Percentiles rank a stretch among this genome's conserved stretches.
phyloP scores from a whole-genome alignment of 2,797 vertebrate genomes.

The Liparis tanakae region DNA sequence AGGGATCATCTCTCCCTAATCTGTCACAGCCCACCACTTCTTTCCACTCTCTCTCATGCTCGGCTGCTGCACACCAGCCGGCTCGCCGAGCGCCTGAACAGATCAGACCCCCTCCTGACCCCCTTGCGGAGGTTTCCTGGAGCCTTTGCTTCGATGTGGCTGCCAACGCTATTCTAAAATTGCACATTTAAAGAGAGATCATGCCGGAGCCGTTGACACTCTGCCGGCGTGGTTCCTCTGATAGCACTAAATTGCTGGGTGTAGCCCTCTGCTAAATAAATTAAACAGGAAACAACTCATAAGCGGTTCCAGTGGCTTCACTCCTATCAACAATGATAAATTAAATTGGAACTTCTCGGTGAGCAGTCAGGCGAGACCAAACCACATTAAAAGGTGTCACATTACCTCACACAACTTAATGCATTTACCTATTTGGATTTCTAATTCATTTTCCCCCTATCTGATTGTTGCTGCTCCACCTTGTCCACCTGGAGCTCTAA shows the following conservation, averaged over 20 bases:
- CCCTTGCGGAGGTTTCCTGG: slow-evolving; percentile 39
- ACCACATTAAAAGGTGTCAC: slow-evolving; percentile 70
- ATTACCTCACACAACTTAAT: slow-evolving; percentile 63
- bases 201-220: slow-evolving; percentile 30
- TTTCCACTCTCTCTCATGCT: slow-evolving; percentile 54
- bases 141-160: slow-evolving; percentile 24
- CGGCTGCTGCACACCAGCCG: slow-evolving; percentile 52
- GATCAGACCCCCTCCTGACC: slow-evolving; percentile 47
- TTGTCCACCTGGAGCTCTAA: slow-evolving; percentile 42
- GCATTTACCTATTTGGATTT: slow-evolving; percentile 64
- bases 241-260: slow-evolving; percentile 56
- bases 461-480: slow-evolving; percentile 40
- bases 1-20: slow-evolving; percentile 77
- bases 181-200: slow-evolving; percentile 43
- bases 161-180: slow-evolving; percentile 45
- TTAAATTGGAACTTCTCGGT: slow-evolving; percentile 76
- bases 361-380: slow-evolving; percentile 63
- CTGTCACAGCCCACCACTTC: slow-evolving; percentile 75
- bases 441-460: slow-evolving; percentile 51
- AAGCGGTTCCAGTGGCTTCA: slow-evolving; percentile 51
- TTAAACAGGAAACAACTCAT: slow-evolving; percentile 63
- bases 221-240: slow-evolving; percentile 25
- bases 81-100: slow-evolving; percentile 38
- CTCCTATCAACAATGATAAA: slow-evolving; percentile 60
- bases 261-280: slow-evolving; percentile 65